These are phyloP conservation scores for Drosophila mimica DNA, from an alignment of 2,888 invertebrate genomes.

Conservation along the genomic window DNA sequence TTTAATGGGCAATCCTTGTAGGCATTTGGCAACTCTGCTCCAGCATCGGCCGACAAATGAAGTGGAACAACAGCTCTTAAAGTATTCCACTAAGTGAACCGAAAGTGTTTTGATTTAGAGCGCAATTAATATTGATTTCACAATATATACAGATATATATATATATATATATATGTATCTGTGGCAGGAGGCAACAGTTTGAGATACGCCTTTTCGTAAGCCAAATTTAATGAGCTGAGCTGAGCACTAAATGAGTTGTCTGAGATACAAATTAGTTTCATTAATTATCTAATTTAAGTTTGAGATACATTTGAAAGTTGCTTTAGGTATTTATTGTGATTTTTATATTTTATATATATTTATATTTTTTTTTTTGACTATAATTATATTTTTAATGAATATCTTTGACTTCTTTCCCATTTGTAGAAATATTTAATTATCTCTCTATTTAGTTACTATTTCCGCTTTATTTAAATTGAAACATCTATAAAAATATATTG, in stretches of 20 bases:
- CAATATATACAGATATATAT: background rate
- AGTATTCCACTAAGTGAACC: constrained; percentile 35
- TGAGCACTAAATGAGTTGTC: background rate
- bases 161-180: background rate
- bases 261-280: background rate
- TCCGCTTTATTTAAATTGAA: background rate
- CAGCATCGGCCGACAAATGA: constrained; percentile 51
- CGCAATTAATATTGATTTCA: constrained; percentile 55
- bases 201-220: background rate
- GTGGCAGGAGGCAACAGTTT: background rate
- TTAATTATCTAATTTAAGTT: background rate
- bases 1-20: constrained; percentile 77
- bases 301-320: too few species aligned
- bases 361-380: too few species aligned
- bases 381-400: too few species aligned
- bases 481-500: too few species aligned
- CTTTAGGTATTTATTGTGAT: background rate
- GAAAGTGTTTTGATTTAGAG: constrained; percentile 61
- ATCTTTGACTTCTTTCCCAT: background rate
- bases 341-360: background rate
- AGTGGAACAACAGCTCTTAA: constrained; percentile 48
- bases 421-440: background rate
- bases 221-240: background rate
- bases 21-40: constrained; percentile 39
- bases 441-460: background rate